These are phyloP conservation scores for Crotalus helleri DNA, from an alignment of 2,113 vertebrate genomes.

Conservation along the genomic window DNA sequence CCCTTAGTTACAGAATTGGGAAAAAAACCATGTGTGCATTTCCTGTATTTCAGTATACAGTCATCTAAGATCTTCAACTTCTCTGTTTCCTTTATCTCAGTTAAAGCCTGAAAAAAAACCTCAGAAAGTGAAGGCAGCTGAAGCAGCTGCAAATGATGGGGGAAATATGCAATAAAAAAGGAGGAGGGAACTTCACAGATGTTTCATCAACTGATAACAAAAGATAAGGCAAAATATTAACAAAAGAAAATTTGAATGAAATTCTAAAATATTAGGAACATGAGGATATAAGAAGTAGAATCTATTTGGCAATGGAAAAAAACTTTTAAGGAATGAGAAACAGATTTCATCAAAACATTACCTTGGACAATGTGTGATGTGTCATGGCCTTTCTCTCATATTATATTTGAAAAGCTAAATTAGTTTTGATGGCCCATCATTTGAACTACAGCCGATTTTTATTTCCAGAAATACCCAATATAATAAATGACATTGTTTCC, in stretches of 20 bases:
- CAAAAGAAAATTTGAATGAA: neutral
- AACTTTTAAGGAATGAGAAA: neutral
- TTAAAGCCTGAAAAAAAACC: neutral
- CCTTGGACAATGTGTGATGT: neutral
- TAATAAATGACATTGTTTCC: neutral
- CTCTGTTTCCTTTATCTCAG: neutral
- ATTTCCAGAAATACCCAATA: neutral
- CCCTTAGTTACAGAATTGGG: neutral
- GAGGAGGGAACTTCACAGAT: neutral
- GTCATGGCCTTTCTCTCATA: accelerated
- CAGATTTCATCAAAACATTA: neutral
- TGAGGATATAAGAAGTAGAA: neutral
- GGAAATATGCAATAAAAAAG: neutral
- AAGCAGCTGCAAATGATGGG: neutral
- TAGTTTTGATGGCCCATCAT: neutral
- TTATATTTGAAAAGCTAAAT: neutral
- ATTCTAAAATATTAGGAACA: neutral
- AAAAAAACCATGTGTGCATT: neutral
- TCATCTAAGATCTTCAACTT: neutral
- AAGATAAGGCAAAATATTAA: neutral
- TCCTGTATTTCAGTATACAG: neutral
- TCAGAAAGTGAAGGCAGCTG: neutral
- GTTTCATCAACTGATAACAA: neutral
- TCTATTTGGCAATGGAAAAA: neutral
- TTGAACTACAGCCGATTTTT: neutral